Evolutionary conservation across 2,888 invertebrate species (phyloP), one percentile per base, ranked within the genome.

Genomic region (Melieria crassipennis): DNA sequence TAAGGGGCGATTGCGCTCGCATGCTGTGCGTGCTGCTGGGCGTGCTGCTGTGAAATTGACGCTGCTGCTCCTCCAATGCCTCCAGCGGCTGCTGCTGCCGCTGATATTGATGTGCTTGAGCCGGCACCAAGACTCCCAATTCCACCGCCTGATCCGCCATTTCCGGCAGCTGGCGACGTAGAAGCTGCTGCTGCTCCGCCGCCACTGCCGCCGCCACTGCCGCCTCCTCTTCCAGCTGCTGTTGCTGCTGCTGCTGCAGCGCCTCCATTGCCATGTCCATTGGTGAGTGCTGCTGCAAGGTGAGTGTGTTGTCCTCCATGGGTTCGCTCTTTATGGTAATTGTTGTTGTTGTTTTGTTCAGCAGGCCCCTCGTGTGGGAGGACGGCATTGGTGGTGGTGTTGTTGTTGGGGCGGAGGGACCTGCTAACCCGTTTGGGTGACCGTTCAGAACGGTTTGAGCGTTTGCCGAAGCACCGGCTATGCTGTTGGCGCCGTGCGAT

Each of bases 361-460:
- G 94, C 94, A 94, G 94, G 94, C 94, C 94, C 94, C 94, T 93
- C 94, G 93, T 91, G 89, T 92, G 90, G 90, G 91, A 92, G 92
- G 91, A 91, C 84, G 84, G 82, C 80, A 81, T 81, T 82, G 83
- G 82, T 81, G 81, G 81, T 81, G 89, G 88, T 89, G 88, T 90
- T 90, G 89, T 90, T 90, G 90, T 90, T 89, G 91, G 91, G 91
- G 91, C 93, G 92, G 94, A 94, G 93, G 93, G 94, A 93, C 94
- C 94, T 94, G 94, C 94, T 91, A 93, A 93, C 94, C 94, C 94
- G 94, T 95, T 95, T 94, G 94, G 94, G 94, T 94, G 93, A 94
- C 93, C 93, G 89, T 91, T 86, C 77, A 84, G 74, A 78, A 82
- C 82, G 81, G 84, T 78, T 74, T 74, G 75, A 72, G 73, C 88